Conservation (phyloP, 2,797 vertebrate species). For the Sorex maritimensis region DNA sequence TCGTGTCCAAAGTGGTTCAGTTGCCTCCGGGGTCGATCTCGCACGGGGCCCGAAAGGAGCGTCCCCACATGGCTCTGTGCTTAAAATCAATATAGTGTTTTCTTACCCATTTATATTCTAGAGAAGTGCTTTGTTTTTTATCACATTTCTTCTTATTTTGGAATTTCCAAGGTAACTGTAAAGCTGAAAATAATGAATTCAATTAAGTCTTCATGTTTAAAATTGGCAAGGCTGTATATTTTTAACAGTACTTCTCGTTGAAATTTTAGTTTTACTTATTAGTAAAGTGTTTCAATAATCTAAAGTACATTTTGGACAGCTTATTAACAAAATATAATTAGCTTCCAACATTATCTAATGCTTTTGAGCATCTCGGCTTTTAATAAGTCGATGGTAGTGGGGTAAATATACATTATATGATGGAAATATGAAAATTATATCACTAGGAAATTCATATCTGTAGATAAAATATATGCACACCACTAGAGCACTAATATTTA, state of each 20-base stretch:
- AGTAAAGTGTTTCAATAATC: slow-evolving; percentile 45
- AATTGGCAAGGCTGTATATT: background rate
- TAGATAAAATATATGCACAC: slow-evolving; percentile 11
- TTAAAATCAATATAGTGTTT: slow-evolving; percentile 56
- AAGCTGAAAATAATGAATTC: slow-evolving; percentile 58
- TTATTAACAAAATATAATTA: slow-evolving; percentile 56
- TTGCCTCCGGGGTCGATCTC: too few species aligned
- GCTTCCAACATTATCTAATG: slow-evolving; percentile 28
- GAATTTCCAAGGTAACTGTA: slow-evolving; percentile 11
- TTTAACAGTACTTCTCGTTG: background rate
- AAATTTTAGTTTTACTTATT: slow-evolving; percentile 45
- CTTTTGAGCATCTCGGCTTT: slow-evolving; percentile 45
- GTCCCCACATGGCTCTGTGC: too few species aligned
- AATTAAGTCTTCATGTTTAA: slow-evolving; percentile 35
- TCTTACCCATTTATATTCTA: slow-evolving; percentile 51
- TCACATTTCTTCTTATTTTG: slow-evolving; percentile 22
- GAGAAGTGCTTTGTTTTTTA: slow-evolving; percentile 46
- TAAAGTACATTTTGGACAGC: slow-evolving; percentile 20
- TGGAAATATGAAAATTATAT: background rate
- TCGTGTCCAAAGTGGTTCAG: too few species aligned
- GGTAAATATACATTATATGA: background rate
- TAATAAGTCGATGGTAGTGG: background rate
- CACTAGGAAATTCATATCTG: background rate
- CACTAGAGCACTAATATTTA: background rate
- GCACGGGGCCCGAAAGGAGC: too few species aligned